Conservation (phyloP, 2,797 vertebrate species). For the Mastacembelus armatus region DNA sequence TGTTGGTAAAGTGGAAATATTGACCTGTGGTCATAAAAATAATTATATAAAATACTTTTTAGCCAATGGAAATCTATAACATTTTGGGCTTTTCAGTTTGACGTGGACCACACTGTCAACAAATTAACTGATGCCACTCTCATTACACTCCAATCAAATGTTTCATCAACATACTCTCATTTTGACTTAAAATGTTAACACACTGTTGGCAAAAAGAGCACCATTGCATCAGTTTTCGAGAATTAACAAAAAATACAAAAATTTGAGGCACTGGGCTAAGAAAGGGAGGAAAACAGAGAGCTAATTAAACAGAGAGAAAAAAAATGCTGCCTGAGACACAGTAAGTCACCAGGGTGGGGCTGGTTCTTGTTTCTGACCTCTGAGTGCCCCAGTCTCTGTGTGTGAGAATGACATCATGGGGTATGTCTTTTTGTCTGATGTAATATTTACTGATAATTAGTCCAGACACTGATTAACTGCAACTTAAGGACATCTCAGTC, state of each 20-base stretch:
- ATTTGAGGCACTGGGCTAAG: background rate
- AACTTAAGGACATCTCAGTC: slow-evolving; percentile 19
- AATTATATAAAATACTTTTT: too few relatives aligned
- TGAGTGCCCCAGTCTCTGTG: slow-evolving; percentile 1
- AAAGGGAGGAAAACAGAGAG: background rate
- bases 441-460: slow-evolving; percentile 29
- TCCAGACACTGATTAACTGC: background rate
- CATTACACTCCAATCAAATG: too few relatives aligned
- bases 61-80: too few relatives aligned
- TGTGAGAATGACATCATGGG: too few relatives aligned
- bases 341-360: slow-evolving; percentile 21
- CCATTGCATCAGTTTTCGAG: too few relatives aligned
- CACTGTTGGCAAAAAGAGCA: background rate
- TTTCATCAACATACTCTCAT: too few relatives aligned
- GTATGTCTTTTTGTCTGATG: too few relatives aligned
- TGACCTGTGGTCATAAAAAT: too few relatives aligned
- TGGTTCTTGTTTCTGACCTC: slow-evolving; percentile 11
- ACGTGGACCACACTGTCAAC: too few relatives aligned
- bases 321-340: background rate
- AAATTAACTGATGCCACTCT: too few relatives aligned
- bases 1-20: too few relatives aligned
- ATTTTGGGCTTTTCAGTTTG: too few relatives aligned
- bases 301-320: slow-evolving; percentile 1
- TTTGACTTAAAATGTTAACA: background rate
- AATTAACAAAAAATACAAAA: background rate